Evolutionary conservation across 2,888 invertebrate species (phyloP), one percentile per base, ranked within the genome.

Genomic region (Boloria selene): DNA sequence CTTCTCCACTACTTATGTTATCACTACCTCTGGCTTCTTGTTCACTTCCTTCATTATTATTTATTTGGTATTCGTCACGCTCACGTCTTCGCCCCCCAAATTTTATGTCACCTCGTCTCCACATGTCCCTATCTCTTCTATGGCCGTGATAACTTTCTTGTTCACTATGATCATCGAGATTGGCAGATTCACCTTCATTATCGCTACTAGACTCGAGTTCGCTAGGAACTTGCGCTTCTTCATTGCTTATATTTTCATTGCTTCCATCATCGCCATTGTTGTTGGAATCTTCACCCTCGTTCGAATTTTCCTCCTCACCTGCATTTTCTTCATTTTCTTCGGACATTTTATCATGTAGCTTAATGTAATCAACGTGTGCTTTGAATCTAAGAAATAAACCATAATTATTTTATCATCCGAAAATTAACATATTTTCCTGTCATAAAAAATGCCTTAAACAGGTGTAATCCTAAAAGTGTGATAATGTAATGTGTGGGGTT

Each of bases 281-380:
- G 18, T 42, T n/a, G n/a, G 65, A 38, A 42, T 52, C 61, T 22
- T 13, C 50, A 18, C 44, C 26, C 10, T 63, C 64, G 44, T 45
- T 54, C 16, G 47, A 45, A 49, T 62, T 62, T 42, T 44, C 61
- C 13, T 54, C 56, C 52, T 69, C 69, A 18, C 31, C 50, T 38
- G 60, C 54, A 52, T 38, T 67, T 56, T 50, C 63, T 53, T 56
- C 51, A 45, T 55, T 63, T 50, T 69, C 64, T 18, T 72, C 68
- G 44, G 51, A 64, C 1, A 16, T 7, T 31, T 51, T 10, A 49
- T 54, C 13, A 6, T 62, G 14, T 42, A 67, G 70, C 26, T 76
- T 70, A 13, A 70, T 68, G 61, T 73, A 76, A 5, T 73, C 67
- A 54, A 78, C 78, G 26, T 75, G 51, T 16, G 77, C 75, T 3